Base-by-base conservation (phyloP, 2,113 vertebrate species). In the Bufo gargarizans region DNA sequence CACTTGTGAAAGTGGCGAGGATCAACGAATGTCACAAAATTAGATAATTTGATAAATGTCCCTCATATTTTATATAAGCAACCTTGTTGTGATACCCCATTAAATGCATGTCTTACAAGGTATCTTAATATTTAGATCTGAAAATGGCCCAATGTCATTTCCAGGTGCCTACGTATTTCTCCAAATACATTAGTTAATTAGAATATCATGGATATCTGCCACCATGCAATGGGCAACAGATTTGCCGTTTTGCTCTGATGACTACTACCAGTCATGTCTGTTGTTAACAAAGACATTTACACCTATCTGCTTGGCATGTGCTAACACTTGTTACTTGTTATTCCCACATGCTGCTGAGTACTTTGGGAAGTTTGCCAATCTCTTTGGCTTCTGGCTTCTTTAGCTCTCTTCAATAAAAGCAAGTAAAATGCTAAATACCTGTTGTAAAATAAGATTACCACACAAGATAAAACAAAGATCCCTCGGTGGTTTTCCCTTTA, bases 221-320 rank as follows among this genome's bases (percentile, higher is more conserved):
- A 91, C 76, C 77, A 91, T 88, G 90, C 90, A 93, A 93, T 94
- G 92, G 92, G 90, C 92, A 96, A 94, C 95, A 95, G 95, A 95
- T 95, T 95, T 91, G 91, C 95, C 88, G 96, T 95, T 95, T 96
- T 96, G 93, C 94, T 96, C 96, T 91, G 95, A 94, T 97, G 96
- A 92, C 92, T 95, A 93, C 92, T 91, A 97, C 96, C 95, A 95
- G 92, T 92, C 93, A 95, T 95, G 95, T 93, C 93, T 96, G 94
- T 90, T 95, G 95, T 96, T 99, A 98, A 99, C 98, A 98, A 96
- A 99, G 97, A 99, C 96, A 95, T 98, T 97, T 97, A 96, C 97
- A 98, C 95, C 95, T 98, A 97, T 95, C 96, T 96, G 97, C 96
- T 97, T 98, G 97, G 97, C 98, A 98, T 96, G 97, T 97, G 96